Base-by-base conservation (phyloP, 2,113 vertebrate genomes). In the Tragulus kanchil region DNA sequence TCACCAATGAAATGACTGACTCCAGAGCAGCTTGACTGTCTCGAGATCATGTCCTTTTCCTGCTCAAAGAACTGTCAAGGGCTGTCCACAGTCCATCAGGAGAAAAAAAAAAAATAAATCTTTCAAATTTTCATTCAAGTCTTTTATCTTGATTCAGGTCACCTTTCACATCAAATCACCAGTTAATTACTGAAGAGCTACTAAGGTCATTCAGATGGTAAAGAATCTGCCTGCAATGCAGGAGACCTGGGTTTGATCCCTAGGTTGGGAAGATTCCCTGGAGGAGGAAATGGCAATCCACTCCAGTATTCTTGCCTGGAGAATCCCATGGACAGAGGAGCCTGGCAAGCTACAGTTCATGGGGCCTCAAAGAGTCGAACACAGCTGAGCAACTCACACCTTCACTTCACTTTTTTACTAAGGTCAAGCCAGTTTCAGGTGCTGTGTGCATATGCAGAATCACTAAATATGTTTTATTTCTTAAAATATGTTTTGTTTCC, bases 131-230 rank as follows among this genome's bases (percentile, higher is more conserved):
- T 71, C 31, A 67, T 69, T 71, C 65, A 71, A 82, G 36, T 19
- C 31, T 54, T 86, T 96, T 84, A 58, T 62, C 45, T 89, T 92
- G 28, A 73, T 71, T 89, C 48, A 25, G 21, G 77, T 52, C 89
- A 64, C 45, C 45, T 91, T 95, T 85, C 45, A 79, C 48, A 78
- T 73, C 15, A 58, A 82, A 90, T 77, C 19, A 89, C 4, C 19
- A 67, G 61, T 50, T 82, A 88, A 77, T 48, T 64, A 65, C 14
- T 23, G 10, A 93, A 89, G 8, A 52, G 25, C 71, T 56, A 91
- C 56, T 86, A 78, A 93, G 11, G n/a, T 86, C 83, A 95, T 21
- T 73, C 42, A 73, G 36, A 25, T 73, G 19, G 42, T 73, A 73
- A 25, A 73, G 69, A 45, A 73, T 73, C 69, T 73, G 69, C 42